Evolutionary conservation across 2,797 vertebrate genomes (phyloP), one percentile per base, ranked within the genome.

Genomic region (Acanthopagrus latus): DNA sequence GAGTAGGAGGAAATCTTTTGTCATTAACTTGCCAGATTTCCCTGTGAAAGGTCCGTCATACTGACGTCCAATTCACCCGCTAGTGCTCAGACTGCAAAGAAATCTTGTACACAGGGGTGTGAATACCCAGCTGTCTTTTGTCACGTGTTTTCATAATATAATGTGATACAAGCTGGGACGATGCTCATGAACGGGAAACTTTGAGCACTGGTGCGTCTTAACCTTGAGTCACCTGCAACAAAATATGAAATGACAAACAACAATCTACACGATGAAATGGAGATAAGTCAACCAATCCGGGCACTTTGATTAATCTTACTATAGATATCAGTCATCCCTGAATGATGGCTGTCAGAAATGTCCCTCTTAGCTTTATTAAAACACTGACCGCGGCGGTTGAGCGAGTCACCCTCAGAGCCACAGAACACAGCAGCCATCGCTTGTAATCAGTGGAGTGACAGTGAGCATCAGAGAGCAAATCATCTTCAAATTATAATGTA

Each of bases 21-120:
- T 4, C 16, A 51, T 51, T 18, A 0, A 43, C 58, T 51, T 33
- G 33, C 33, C 33, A 33, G 33, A 33, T 78, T 8, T 16, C 8
- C 29, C 27, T 29, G 58, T 72, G n/a, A 56, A 64, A 50, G 2
- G 14, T 48, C 2, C 54, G 17, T 48, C 23, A 33, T 5, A 57
- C 29, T 48, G 52, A 72, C 25, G 33, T 33, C 14, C 38, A 76
- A n/a, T n/a, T n/a, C n/a, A n/a, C n/a, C n/a, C n/a, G n/a, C n/a
- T n/a, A n/a, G n/a, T n/a, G n/a, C n/a, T n/a, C n/a, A n/a, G 10
- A n/a, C 33, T 72, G 41, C 23, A 65, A 50, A 64, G 20, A 0
- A 67, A 68, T 64, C 58, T 44, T 46, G 10, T 51, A 12, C 25
- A n/a, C 29, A 25, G 21, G 56, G 18, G 16, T 21, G 47, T 29